Percentiles rank a stretch among this genome's conserved stretches.
phyloP scores from a whole-genome alignment of 2,113 vertebrate species.

The Cromileptes altivelis region DNA sequence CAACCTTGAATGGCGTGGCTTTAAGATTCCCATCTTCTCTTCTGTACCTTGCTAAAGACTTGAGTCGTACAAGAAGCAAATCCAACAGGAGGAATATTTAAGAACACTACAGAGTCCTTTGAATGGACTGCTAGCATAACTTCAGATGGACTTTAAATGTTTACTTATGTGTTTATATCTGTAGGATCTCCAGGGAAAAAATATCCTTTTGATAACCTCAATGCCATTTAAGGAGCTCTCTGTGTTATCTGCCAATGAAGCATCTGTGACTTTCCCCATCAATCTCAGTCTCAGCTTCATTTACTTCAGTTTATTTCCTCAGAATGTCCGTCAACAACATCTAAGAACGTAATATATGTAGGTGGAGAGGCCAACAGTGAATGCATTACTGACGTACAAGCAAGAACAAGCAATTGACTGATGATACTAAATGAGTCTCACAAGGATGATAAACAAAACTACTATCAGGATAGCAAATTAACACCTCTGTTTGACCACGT shows the following conservation, averaged over 20 bases:
- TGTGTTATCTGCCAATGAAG: neutral
- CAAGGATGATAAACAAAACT: no score
- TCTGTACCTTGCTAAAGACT: neutral
- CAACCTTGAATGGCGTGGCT: neutral
- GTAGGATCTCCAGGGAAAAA: neutral
- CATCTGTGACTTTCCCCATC: neutral
- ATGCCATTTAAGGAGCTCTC: neutral
- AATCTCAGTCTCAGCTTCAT: neutral
- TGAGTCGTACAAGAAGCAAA: slow-evolving; percentile 5
- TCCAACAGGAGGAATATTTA: neutral
- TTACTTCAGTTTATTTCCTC: neutral
- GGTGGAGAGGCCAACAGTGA: neutral
- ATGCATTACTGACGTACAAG: no score
- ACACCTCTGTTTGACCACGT: neutral
- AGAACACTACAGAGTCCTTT: neutral
- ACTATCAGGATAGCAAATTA: no score
- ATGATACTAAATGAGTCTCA: neutral
- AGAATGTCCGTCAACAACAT: neutral
- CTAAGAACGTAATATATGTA: neutral
- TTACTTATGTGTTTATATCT: neutral
- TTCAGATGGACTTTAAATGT: slow-evolving; percentile 2
- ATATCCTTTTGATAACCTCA: neutral
- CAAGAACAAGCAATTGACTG: neutral
- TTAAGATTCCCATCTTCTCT: neutral
- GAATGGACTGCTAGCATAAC: neutral